Base-by-base conservation (phyloP, 1,140 invertebrate genomes). In the Littorina saxatilis region DNA sequence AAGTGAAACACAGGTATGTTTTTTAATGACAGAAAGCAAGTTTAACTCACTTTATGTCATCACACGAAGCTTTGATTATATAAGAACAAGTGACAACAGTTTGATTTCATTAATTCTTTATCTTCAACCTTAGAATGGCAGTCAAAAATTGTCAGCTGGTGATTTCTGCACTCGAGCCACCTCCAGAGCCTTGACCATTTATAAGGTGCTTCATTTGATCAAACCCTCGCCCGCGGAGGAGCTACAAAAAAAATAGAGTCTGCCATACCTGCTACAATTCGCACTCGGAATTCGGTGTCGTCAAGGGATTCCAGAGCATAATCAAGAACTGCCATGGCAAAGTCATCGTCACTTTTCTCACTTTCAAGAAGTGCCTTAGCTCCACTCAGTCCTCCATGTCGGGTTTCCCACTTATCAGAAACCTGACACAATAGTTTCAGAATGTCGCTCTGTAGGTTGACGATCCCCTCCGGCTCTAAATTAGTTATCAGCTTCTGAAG, bases 241-340 rank as follows among this genome's bases (percentile, higher is more conserved):
- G n/a, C 17, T 47, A 47, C 20, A 70, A 23, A 3, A 47, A 23
- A 29, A 50, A 55, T 74, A 20, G 3, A 58, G 7, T 40, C 9
- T 79, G 20, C 37, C 55, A 27, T 86, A 93, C 92, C 92, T 84
- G 93, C 92, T 55, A 91, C 91, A 70, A 92, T 86, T 86, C 93
- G 85, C 43, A 94, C 92, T 86, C 93, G 83, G 43, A 92, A 92
- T 89, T 93, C 93, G 27, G 85, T 77, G 84, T 94, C 91, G 23
- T 91, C 92, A 43, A 94, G 84, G 11, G 91, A 85, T 47, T 86
- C 85, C 58, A 92, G 70, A 17, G 90, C 84, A 66, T 89, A 79
- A 40, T 86, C 80, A 80, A 88, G 87, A 5, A 92, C 82, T 32
- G 81, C 84, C 15, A 87, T 61, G 35, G 88, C 80, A 86, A 93